Evolutionary conservation across 1,140 invertebrate species (phyloP), one percentile per base, ranked within the genome.

Genomic region (Drosophila sp.): DNA sequence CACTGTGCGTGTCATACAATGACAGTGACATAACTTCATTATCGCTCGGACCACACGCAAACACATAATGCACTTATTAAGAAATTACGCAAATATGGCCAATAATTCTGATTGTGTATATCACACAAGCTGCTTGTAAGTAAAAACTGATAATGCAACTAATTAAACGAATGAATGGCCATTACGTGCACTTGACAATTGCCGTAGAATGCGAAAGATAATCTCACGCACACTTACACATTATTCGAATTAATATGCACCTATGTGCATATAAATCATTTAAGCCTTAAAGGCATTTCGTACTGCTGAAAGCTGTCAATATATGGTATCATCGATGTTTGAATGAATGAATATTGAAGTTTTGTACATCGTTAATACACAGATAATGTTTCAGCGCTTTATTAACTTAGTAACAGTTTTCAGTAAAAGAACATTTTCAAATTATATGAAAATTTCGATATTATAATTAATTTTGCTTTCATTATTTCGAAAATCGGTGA

Each of bases 121-220:
- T 43, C 2, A n/a, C 21, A 27, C 45, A 46, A 25, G 27, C 32
- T 13, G n/a, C 21, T 21, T 34, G 16, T 21, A 21, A 34, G 14
- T 46, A 13, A 29, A 29, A 16, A 45, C 6, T 45, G 40, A 46
- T 46, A 46, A 59, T 46, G 14, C 40, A 11, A 59, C 41, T 46
- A 59, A 59, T 59, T 59, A 46, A 59, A 59, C 16, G 56, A 59
- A 59, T 59, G 27, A 58, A 58, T 58, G 16, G 40, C 40, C 45
- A 34, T 58, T 32, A 45, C 14, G 41, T 58, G 41, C 41, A 46
- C 46, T 59, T 59, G 34, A 18, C 27, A 32, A 46, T 45, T 45
- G 41, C 27, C 11, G 11, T 45, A 29, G 14, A 58, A 16, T 32
- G 3, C 41, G 11, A n/a, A 46, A 32, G 27, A 45, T 45, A 45